A percentile compares a stretch with the other conserved stretches of the same genome.
These are phyloP conservation scores for Lathamus discolor DNA, from an alignment of 2,113 vertebrate species.

Conservation along the genomic window DNA sequence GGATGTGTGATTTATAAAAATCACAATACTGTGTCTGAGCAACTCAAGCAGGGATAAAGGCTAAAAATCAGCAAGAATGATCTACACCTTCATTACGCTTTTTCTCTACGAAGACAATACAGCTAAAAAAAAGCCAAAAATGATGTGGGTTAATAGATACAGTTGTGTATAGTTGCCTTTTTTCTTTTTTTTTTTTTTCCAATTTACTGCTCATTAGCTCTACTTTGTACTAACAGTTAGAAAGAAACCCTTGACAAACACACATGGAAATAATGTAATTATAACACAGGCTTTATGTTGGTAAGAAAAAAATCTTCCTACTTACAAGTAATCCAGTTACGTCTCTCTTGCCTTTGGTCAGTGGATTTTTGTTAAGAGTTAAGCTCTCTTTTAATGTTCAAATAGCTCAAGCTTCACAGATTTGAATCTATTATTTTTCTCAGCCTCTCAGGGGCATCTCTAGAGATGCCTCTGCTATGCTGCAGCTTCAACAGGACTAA, in stretches of 20 bases:
- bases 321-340: neutral
- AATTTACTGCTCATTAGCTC: neutral
- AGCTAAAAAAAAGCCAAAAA: neutral
- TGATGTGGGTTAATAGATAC: neutral
- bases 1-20: neutral
- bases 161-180: neutral
- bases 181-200: neutral
- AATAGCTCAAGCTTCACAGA: neutral
- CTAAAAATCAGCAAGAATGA: neutral
- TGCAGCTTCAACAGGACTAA: neutral
- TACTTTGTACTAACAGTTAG: neutral
- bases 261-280: neutral
- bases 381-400: neutral
- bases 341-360: neutral
- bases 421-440: neutral
- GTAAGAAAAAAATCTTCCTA: neutral
- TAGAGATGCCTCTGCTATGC: neutral
- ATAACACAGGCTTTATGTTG: neutral
- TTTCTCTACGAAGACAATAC: neutral
- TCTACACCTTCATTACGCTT: neutral
- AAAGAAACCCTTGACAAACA: neutral
- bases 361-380: neutral
- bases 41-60: neutral
- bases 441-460: neutral
- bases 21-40: neutral